Evolutionary conservation across 2,113 vertebrate genomes (phyloP).

Genomic region (Hassar affinis): DNA sequence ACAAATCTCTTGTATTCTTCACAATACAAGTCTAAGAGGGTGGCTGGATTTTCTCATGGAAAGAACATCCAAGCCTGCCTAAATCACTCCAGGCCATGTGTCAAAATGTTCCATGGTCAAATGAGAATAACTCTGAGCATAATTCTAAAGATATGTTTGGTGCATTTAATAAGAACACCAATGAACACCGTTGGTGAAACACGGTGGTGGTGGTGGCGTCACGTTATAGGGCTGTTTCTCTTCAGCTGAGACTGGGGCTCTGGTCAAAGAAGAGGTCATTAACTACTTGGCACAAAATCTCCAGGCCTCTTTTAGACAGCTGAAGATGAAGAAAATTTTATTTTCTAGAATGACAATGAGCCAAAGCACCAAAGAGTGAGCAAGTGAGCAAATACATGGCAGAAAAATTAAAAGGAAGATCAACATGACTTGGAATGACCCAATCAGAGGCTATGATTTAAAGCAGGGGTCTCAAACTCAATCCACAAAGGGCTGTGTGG

Average conservation of each 20-base stretch:
- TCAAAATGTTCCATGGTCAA: no score
- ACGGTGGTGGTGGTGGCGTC: neutral
- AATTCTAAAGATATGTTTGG: neutral
- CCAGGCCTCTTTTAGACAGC: neutral
- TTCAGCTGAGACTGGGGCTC: neutral
- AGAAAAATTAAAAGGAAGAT: no score
- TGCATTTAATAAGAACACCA: neutral
- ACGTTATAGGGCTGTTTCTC: neutral
- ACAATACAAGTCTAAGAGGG: neutral
- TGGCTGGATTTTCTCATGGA: neutral
- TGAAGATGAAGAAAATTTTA: no score
- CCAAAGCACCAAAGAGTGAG: no score
- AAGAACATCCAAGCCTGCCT: neutral
- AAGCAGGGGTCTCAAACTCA: no score
- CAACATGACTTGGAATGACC: no score
- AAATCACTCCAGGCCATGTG: neutral
- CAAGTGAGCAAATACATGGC: no score
- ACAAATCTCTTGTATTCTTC: neutral
- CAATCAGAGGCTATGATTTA: no score
- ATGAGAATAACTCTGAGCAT: neutral
- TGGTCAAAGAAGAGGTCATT: neutral
- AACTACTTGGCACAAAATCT: neutral
- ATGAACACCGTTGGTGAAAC: neutral
- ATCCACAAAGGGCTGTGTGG: no score
- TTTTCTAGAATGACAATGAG: no score